Evolutionary conservation across 2,797 vertebrate species (phyloP).

Genomic region (Falco cherrug): DNA sequence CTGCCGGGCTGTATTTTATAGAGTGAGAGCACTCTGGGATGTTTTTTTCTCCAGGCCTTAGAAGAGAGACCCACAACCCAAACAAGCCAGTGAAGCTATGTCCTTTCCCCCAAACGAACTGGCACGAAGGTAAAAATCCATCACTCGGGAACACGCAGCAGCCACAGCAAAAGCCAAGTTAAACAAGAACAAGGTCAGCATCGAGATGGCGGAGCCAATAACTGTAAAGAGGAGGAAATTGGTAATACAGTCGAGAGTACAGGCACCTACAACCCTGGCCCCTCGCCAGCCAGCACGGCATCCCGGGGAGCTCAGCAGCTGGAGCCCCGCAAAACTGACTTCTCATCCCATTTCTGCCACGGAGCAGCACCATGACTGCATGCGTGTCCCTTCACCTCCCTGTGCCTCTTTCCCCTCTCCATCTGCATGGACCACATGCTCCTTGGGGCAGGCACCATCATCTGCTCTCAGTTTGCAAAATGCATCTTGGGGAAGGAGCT

Average conservation of each 20-base stretch:
- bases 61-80: neutral
- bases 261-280: neutral
- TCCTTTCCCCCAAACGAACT: conserved; percentile 14
- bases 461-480: accelerated
- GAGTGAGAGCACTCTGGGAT: neutral
- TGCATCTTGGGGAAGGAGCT: neutral
- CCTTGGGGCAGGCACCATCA: neutral
- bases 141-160: neutral
- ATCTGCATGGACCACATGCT: accelerated
- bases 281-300: neutral
- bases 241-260: neutral
- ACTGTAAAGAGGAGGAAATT: neutral
- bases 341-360: neutral
- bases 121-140: neutral
- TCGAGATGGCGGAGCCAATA: neutral
- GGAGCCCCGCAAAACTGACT: neutral
- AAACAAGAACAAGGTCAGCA: conserved; percentile 30
- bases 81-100: neutral
- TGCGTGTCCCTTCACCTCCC: neutral
- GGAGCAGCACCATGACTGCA: accelerated
- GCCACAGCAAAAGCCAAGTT: neutral
- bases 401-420: neutral
- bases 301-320: neutral
- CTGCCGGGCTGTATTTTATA: neutral
- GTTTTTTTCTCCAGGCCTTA: neutral